Evolutionary conservation across 2,797 vertebrate species (phyloP), one percentile per base, ranked within the genome.

Genomic region (Xiphophorus birchmanni): DNA sequence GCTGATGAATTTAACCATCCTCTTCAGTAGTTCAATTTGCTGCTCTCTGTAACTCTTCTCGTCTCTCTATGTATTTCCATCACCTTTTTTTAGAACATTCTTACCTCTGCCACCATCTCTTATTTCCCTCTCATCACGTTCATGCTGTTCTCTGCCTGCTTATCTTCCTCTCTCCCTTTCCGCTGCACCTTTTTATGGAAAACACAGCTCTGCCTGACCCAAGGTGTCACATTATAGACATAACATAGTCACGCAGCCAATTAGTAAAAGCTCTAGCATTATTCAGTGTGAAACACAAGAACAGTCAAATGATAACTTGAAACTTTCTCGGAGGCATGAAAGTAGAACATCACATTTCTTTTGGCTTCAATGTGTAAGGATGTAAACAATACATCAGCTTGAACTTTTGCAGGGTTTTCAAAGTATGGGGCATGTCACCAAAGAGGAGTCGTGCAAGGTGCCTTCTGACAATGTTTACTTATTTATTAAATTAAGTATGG

Each of bases 1-100:
- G 80, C 84, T 78, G 84, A 82, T 92, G 89, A 87, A 88, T 92
- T 87, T 81, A 91, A 93, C 90, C 77, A 92, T 79, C 89, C 87
- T 88, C 88, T 90, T 90, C 84, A 86, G 76, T 77, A 71, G 80
- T 84, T 91, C 80, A 54, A 82, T 92, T 90, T 86, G 80, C 82
- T 75, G 73, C 82, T 65, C 44, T 84, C 86, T 83, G 74, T 85
- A 85, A 81, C 81, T 52, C 54, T 23, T 56, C 80, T 80, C 40
- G 81, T 75, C 74, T 80, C 79, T 58, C 76, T 18, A 15, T 29
- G 32, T 72, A 63, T 82, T 80, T 77, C 74, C 79, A 50, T 35
- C 81, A 83, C 82, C 50, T 82, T 81, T 83, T 71, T 84, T 65
- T 40, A 54, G 82, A 72, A 2, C 86, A 50, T 74, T 80, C 80